Conservation (phyloP, 2,797 vertebrate genomes). For the Helicolenus hilgendorfi region DNA sequence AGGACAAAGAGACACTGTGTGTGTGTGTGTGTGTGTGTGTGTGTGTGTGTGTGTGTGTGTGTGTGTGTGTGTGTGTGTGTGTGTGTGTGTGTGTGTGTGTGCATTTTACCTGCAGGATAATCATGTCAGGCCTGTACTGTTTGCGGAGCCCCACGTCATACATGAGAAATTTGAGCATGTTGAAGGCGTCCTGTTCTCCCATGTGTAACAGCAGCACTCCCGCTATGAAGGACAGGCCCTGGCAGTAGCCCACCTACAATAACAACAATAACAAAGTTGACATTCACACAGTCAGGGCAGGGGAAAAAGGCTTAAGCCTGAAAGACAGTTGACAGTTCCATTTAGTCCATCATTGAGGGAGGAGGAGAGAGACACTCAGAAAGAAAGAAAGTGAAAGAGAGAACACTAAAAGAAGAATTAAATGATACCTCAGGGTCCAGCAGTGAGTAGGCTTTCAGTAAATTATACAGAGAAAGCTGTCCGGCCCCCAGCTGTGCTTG, state of each 20-base stretch:
- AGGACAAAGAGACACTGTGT: not conserved
- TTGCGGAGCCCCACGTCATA: slow-evolving; percentile 96
- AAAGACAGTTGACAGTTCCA: slow-evolving; percentile 2
- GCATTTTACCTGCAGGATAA: slow-evolving; percentile 94
- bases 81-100: not conserved
- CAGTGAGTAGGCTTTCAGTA: slow-evolving; percentile 98
- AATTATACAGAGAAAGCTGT: slow-evolving; percentile 97
- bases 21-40: not conserved
- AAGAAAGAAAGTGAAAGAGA: slow-evolving; percentile 4
- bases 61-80: not conserved
- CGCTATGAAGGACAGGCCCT: slow-evolving; percentile 97
- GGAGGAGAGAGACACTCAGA: not conserved
- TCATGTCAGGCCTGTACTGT: slow-evolving; percentile 98
- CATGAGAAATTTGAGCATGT: slow-evolving; percentile 98
- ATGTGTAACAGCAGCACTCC: slow-evolving; percentile 97
- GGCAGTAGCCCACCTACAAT: slow-evolving; percentile 95
- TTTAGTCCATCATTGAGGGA: not conserved
- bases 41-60: not conserved
- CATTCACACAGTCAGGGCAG: not conserved
- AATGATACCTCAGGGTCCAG: slow-evolving; percentile 93
- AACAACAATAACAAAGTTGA: slow-evolving; percentile 46
- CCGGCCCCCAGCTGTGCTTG: slow-evolving; percentile 97
- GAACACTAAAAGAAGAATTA: not conserved
- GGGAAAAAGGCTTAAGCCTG: not conserved
- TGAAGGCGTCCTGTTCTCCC: slow-evolving; percentile 97